Evolutionary conservation across 2,888 invertebrate genomes (phyloP).

Genomic region (Brenthis ino): DNA sequence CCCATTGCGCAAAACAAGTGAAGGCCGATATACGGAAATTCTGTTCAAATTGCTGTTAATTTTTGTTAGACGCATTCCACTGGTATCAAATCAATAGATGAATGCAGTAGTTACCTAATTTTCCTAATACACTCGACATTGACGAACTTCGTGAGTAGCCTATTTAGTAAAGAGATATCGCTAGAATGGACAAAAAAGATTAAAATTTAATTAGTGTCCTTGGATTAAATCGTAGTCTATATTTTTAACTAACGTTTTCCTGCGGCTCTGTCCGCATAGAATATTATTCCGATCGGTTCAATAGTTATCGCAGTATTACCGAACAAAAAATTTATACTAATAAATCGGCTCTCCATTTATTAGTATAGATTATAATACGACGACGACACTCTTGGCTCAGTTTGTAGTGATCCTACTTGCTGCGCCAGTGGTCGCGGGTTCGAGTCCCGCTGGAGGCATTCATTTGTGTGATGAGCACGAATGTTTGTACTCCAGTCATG

Average conservation of each 20-base stretch:
- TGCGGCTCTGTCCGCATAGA: no score
- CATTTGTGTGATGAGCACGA: no score
- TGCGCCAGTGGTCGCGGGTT: no score
- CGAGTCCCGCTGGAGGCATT: no score
- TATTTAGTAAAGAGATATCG: conserved; percentile 58
- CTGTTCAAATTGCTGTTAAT: conserved; percentile 35
- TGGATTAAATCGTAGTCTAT: conserved; percentile 1
- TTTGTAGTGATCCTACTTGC: no score
- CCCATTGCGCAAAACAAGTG: conserved; percentile 34
- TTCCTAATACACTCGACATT: conserved; percentile 75
- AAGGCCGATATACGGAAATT: conserved; percentile 38
- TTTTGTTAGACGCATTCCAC: conserved; percentile 24
- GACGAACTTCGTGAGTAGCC: conserved; percentile 47
- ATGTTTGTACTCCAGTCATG: no score
- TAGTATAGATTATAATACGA: no score
- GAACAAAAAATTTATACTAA: no score
- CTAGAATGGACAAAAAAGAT: conserved; percentile 46
- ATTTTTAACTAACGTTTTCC: background rate
- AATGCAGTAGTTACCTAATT: conserved; percentile 35
- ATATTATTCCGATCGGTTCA: no score
- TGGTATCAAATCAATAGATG: conserved; percentile 15
- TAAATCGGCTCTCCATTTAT: no score
- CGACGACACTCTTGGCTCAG: no score
- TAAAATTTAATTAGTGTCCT: background rate
- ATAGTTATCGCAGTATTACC: no score